These are phyloP conservation scores for Phragmatobia fuliginosa DNA, from an alignment of 2,888 invertebrate genomes.

Conservation along the genomic window DNA sequence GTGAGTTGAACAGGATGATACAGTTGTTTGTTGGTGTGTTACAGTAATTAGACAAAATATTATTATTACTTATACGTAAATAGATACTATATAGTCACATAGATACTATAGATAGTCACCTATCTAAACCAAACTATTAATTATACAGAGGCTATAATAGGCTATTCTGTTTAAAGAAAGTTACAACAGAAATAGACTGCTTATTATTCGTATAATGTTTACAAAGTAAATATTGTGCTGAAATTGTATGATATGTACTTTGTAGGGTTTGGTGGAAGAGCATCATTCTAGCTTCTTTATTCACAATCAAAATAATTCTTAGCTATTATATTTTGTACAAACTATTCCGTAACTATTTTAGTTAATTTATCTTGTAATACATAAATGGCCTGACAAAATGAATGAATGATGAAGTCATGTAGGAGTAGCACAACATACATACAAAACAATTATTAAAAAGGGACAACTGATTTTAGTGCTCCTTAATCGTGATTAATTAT, in stretches of 20 bases:
- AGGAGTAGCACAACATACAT: not conserved
- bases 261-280: not conserved
- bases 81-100: no score
- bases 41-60: slow-evolving; percentile 5
- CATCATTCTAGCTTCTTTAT: not conserved
- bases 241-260: not conserved
- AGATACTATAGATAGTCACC: slow-evolving; percentile 2
- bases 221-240: not conserved
- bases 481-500: not conserved
- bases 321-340: no score
- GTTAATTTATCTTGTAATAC: not conserved
- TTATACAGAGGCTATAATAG: not conserved
- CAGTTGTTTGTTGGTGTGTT: slow-evolving; percentile 19
- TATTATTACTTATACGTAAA: slow-evolving; percentile 6
- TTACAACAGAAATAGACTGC: not conserved
- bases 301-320: not conserved
- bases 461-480: not conserved
- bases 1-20: slow-evolving; percentile 22
- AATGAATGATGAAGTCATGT: not conserved
- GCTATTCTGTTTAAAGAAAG: not conserved
- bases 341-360: no score
- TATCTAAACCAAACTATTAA: not conserved
- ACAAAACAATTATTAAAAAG: not conserved
- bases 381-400: not conserved
- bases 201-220: not conserved